A percentile compares a stretch with the other conserved stretches of the same genome.
Evolutionary conservation across 2,797 vertebrate species (phyloP).

Genomic region (Enteromius fasciolatus): DNA sequence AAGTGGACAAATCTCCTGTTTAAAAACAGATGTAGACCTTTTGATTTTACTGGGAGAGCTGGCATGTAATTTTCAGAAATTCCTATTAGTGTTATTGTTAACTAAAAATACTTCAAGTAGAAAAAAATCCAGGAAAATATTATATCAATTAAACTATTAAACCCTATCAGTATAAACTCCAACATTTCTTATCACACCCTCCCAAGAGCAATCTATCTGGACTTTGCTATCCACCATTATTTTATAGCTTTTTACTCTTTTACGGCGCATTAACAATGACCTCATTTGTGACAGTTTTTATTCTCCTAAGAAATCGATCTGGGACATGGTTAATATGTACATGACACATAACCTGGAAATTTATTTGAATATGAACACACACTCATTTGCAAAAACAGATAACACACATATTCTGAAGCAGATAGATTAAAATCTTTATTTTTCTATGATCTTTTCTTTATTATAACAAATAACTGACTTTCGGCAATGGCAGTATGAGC

Average conservation of each 20-base stretch:
- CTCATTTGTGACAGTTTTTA: background rate
- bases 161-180: background rate
- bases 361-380: too few species aligned
- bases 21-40: slow-evolving; percentile 10
- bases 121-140: background rate
- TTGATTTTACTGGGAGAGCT: background rate
- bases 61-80: background rate
- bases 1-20: slow-evolving; percentile 16
- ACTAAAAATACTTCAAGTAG: background rate
- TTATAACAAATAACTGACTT: too few species aligned
- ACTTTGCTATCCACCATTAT: background rate
- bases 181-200: slow-evolving; percentile 1
- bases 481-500: too few species aligned
- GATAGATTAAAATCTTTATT: too few species aligned
- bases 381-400: too few species aligned
- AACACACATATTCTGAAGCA: too few species aligned
- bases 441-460: too few species aligned
- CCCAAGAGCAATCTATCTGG: background rate
- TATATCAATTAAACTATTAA: background rate
- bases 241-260: background rate
- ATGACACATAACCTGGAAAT: background rate
- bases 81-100: background rate
- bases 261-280: background rate
- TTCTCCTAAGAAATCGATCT: background rate
- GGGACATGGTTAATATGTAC: background rate